A percentile compares a stretch with the other conserved stretches of the same genome.
These are phyloP conservation scores for Ochropleura plecta DNA, from an alignment of 2,888 invertebrate genomes.

Conservation along the genomic window DNA sequence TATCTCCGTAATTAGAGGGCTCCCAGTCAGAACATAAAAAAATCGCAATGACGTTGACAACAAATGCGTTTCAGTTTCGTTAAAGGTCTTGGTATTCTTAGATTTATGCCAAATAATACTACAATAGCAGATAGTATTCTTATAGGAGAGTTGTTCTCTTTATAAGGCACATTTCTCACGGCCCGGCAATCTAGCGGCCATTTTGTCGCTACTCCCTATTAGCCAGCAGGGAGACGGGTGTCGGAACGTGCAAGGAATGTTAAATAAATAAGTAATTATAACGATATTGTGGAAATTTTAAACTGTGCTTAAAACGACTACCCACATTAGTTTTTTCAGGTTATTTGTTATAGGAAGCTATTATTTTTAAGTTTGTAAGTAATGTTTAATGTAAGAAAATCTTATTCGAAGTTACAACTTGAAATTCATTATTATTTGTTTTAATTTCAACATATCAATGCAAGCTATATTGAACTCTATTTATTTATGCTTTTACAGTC, in stretches of 20 bases:
- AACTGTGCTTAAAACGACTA: conserved; percentile 1
- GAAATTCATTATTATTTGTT: conserved; percentile 9
- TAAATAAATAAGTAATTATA: not conserved
- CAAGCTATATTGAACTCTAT: conserved; percentile 12
- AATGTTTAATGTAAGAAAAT: conserved; percentile 32
- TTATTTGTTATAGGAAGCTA: not conserved
- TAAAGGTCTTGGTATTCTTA: not conserved
- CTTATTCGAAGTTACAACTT: conserved; percentile 15
- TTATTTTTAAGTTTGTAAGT: conserved; percentile 11
- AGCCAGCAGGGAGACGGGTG: too few relatives aligned
- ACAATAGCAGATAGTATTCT: not conserved
- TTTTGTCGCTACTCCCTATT: too few relatives aligned
- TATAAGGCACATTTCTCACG: too few relatives aligned
- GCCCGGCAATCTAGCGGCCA: too few relatives aligned
- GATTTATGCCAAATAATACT: not conserved
- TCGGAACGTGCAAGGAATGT: not conserved
- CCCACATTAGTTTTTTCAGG: too few relatives aligned
- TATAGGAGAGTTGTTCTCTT: not conserved
- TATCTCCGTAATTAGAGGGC: not conserved
- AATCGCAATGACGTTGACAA: not conserved
- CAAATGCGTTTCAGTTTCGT: not conserved
- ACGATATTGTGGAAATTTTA: conserved; percentile 9
- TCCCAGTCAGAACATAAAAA: not conserved
- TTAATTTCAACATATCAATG: not conserved
- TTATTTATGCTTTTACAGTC: conserved; percentile 9